Evolutionary conservation across 2,888 invertebrate species (phyloP), one percentile per base, ranked within the genome.

Genomic region (Megaustenia siamemsis): DNA sequence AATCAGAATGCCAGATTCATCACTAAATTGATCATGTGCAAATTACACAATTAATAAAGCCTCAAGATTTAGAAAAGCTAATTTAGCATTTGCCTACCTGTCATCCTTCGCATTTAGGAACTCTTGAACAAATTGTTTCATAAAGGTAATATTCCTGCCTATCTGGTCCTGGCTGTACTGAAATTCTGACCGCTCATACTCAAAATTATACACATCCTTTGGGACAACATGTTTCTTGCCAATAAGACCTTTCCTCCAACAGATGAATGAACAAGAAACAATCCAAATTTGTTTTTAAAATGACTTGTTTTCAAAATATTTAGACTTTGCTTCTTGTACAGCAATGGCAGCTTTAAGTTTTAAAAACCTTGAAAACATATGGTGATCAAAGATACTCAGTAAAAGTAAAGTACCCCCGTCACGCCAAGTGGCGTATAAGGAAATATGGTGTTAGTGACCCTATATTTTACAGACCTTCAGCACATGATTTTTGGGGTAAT

Each of bases 201-300:
- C 86, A 77, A 86, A 86, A 35, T 73, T 83, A 73, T 85, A 86
- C 43, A 85, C 86, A 1, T n/a, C 28, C 43, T 76, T 68, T 1
- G 86, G 86, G n/a, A 43, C 83, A n/a, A 86, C 69, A 60, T 85
- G 86, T 38, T 86, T 83, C 77, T 82, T 83, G n/a, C 86, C 86
- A 45, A 86, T 83, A 6, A 86, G 21, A 21, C 86, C 86, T 86
- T 68, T 24, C 15, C 21, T 28, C 56, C 10, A 56, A 24, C 18
- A 63, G 28, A 49, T 0, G 18, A 45, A 73, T 28, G 10, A 45
- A 73, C 21, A 49, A 35, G 49, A 73, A 49, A 66, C 15, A 60
- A 43, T 32, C 0, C 18, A n/a, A 63, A 63, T 2, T 2, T 32
- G n/a, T n/a, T 73, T 40, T 73, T 1, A 73, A 73, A 38, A 43